Base-by-base conservation (phyloP, 2,888 invertebrate genomes). In the Elaeidobius kamerunicus region DNA sequence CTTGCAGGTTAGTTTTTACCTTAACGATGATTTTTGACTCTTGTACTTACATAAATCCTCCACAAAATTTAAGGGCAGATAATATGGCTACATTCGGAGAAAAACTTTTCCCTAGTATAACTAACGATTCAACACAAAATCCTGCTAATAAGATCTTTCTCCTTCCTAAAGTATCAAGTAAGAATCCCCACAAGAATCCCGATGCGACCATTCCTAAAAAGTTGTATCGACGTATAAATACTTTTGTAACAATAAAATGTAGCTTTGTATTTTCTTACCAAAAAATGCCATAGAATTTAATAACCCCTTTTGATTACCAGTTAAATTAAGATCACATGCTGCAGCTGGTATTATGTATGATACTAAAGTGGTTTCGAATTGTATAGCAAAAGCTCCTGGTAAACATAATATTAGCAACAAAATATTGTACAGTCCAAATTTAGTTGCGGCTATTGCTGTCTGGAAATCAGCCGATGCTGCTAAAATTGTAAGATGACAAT, bases 131-230 rank as follows among this genome's bases (percentile, higher is more conserved):
- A 9, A 78, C 65, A 39, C 85, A 66, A 65, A 83, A 83, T 0
- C 86, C 86, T 65, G 79, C 75, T 20, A 84, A 73, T 61, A 89
- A 75, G 50, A 88, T 77, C 63, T 79, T 80, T 58, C 78, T 79
- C 52, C 86, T 76, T 7, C 87, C 88, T 52, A 84, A 76, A 0
- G 84, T 84, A 65, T 89, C 88, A 0, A 87, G 83, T 6, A 88
- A 68, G 65, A 83, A 86, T 0, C 89, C 88, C 88, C 89, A 89
- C 2, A 86, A 57, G 67, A 86, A 78, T 0, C 85, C 84, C 19
- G 86, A 85, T 1, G 79, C 75, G 58, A 85, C 81, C 86, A 88
- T 89, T 14, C 53, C 53, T 55, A 39, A 45, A 59, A 44, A 23
- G 28, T 2, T 34, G 3, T 38, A 23, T 16, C 19, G 15, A 9